Base-by-base conservation (phyloP, 2,888 invertebrate genomes). In the Stenchaetothrips biformis region DNA sequence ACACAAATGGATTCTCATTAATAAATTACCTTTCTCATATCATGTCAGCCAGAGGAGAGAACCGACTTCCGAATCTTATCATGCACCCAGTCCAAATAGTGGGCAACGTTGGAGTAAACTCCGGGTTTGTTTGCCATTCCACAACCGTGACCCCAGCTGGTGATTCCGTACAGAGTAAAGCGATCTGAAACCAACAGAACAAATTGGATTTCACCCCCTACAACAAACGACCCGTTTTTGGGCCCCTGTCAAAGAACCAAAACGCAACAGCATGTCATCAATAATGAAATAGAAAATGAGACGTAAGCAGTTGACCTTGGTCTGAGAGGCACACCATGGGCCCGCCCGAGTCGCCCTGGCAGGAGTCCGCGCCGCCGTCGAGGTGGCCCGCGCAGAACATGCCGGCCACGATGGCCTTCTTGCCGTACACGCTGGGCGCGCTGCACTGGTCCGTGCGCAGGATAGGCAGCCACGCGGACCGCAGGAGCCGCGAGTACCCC, bases 291-390 rank as follows among this genome's bases (percentile, higher is more conserved):
- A 53, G 53, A 53, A 53, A 13, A 8, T 11, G 11, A 53, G 37
- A 37, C 4, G 37, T 37, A 37, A 37, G 4, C 2, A 37, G 37
- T 37, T 80, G 87, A 91, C 92, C 91, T 83, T 90, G 88, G 83
- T 90, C 88, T 82, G 90, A 6, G 9, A 9, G 86, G 85, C 94
- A 95, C 78, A 93, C 92, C 37, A 95, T 87, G 9, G 95, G 95
- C n/a, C 95, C 95, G 47, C 95, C 95, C 62, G 93, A 93, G 85
- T 95, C 95, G 1, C 95, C 95, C 85, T 94, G 92, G 84, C 95
- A 95, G 13, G 94, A 91, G 86, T 95, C 95, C 0, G 92, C 89
- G 53, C 93, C 93, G 80, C 93, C 94, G 83, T 91, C 90, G 81
- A 94, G 87, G 84, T 89, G 91, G 3, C 95, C 95, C 37, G 95